A percentile compares a stretch with the other conserved stretches of the same genome.
Conservation (phyloP, 2,888 invertebrate species). For the Cheilosia variabilis region DNA sequence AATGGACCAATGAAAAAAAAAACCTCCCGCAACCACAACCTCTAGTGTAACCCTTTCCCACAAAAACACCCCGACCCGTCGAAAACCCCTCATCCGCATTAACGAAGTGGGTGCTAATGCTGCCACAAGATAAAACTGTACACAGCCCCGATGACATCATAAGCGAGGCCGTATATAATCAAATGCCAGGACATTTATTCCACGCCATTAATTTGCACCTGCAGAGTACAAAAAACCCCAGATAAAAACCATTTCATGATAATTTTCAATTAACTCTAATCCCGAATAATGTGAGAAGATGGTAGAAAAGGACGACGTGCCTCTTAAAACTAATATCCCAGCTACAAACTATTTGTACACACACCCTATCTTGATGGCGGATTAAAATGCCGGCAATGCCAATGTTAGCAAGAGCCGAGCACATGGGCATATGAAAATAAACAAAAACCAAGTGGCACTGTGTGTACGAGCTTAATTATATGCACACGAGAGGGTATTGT, state of each 20-base stretch:
- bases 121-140: constrained; percentile 11
- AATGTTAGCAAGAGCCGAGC: background rate
- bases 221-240: constrained; percentile 22
- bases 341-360: constrained; percentile 1
- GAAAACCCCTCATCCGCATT: background rate
- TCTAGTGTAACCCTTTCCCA: background rate
- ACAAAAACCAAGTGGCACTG: constrained; percentile 9
- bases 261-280: constrained; percentile 66
- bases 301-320: constrained; percentile 36
- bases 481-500: constrained; percentile 51
- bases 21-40: background rate
- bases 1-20: background rate
- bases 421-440: constrained; percentile 15
- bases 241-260: constrained; percentile 61
- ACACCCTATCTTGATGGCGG: constrained; percentile 9
- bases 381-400: constrained; percentile 27
- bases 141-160: constrained; percentile 12
- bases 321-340: constrained; percentile 17
- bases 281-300: constrained; percentile 24
- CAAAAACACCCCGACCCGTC: background rate
- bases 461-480: constrained; percentile 41
- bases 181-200: constrained; percentile 52
- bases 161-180: constrained; percentile 53
- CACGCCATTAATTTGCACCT: constrained; percentile 60
- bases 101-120: constrained; percentile 36